A percentile compares a stretch with the other conserved stretches of the same genome.
Conservation (phyloP, 2,113 vertebrate genomes). For the Xiphophorus maculatus region DNA sequence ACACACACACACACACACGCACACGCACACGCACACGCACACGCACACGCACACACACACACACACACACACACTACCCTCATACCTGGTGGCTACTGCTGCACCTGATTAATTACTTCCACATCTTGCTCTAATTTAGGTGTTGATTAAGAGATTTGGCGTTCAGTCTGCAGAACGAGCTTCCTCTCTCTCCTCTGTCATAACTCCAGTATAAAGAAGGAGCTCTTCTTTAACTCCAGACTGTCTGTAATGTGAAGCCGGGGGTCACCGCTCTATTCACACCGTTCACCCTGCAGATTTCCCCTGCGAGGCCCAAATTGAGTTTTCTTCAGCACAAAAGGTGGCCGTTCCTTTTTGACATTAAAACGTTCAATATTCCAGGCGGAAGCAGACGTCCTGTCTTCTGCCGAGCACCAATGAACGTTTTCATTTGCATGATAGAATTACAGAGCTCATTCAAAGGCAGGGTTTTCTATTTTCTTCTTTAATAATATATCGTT, state of each 20-base stretch:
- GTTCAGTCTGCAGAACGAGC: slow-evolving; percentile 45
- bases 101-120: slow-evolving; percentile 57
- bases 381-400: slow-evolving; percentile 18
- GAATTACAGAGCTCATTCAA: slow-evolving; percentile 57
- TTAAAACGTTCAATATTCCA: slow-evolving; percentile 44
- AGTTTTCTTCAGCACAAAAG: slow-evolving; percentile 29
- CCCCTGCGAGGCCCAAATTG: slow-evolving; percentile 27
- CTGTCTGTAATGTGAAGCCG: slow-evolving; percentile 21
- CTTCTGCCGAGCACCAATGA: slow-evolving; percentile 14
- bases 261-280: slow-evolving; percentile 28
- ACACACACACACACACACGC: no score
- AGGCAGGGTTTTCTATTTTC: slow-evolving; percentile 50
- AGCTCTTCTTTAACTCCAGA: slow-evolving; percentile 7
- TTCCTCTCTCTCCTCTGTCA: slow-evolving; percentile 23
- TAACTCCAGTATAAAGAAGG: neutral
- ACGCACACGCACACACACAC: no score
- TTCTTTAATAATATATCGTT: slow-evolving; percentile 55
- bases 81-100: slow-evolving; percentile 13
- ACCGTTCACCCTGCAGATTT: slow-evolving; percentile 2
- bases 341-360: slow-evolving; percentile 34
- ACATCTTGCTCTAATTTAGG: slow-evolving; percentile 44
- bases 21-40: no score
- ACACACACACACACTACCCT: neutral
- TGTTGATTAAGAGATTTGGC: slow-evolving; percentile 45
- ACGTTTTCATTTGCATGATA: slow-evolving; percentile 57